phyloP scores from a whole-genome alignment of 2,888 invertebrate genomes.

The Trichogramma evanescens region DNA sequence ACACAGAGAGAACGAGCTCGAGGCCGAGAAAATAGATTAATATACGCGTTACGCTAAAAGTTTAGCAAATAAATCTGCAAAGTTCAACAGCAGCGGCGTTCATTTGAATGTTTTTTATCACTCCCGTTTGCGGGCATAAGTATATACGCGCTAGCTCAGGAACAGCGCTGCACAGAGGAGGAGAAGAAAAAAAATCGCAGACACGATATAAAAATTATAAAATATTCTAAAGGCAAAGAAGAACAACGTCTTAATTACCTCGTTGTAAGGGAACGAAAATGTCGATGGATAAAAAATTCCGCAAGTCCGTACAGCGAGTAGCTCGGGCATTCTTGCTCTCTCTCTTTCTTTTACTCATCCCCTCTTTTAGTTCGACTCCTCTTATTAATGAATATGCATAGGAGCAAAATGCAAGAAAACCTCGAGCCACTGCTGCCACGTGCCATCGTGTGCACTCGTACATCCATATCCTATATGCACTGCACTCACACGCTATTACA shows the following conservation, averaged over 20 bases:
- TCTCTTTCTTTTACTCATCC: too few relatives aligned
- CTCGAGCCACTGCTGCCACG: too few relatives aligned
- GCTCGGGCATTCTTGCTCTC: too few relatives aligned
- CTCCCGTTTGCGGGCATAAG: constrained; percentile 14
- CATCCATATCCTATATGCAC: too few relatives aligned
- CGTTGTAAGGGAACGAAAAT: too few relatives aligned
- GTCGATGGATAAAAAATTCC: too few relatives aligned
- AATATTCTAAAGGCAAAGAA: background rate
- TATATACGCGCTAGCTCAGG: background rate
- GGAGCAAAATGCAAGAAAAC: constrained; percentile 1
- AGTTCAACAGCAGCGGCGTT: constrained; percentile 15
- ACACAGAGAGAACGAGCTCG: background rate
- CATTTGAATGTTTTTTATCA: constrained; percentile 25
- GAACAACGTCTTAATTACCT: constrained; percentile 37
- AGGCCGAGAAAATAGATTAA: constrained; percentile 20
- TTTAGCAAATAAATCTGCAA: constrained; percentile 24
- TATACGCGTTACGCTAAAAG: constrained; percentile 21
- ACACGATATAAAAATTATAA: too few relatives aligned
- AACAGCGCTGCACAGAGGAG: background rate
- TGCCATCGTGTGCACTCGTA: too few relatives aligned
- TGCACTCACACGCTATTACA: too few relatives aligned
- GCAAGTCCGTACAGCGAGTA: too few relatives aligned
- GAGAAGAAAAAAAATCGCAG: background rate
- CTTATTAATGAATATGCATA: constrained; percentile 44
- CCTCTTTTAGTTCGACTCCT: constrained; percentile 14